These are phyloP conservation scores for Caenorhabditis plicata DNA, from an alignment of 2,888 invertebrate species.

Conservation along the genomic window DNA sequence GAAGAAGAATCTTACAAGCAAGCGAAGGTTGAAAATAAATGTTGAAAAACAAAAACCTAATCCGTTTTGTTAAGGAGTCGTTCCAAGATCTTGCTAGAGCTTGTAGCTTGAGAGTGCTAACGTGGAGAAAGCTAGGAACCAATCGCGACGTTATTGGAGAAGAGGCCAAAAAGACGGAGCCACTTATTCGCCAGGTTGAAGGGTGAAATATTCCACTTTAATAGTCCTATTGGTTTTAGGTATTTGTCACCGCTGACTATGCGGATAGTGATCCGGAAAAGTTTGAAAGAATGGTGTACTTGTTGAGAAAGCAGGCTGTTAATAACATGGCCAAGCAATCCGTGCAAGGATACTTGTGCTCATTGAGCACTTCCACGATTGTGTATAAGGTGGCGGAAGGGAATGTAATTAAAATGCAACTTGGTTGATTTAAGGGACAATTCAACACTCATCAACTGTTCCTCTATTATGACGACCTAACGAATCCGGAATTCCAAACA, in stretches of 20 bases:
- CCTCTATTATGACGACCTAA: slow-evolving; percentile 75
- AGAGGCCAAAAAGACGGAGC: slow-evolving; percentile 91
- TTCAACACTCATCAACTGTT: slow-evolving; percentile 91
- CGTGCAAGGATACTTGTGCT: slow-evolving; percentile 91
- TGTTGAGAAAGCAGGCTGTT: slow-evolving; percentile 87
- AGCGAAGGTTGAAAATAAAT: no score
- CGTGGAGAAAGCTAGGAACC: slow-evolving; percentile 91
- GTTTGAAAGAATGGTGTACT: slow-evolving; percentile 76
- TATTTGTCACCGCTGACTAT: slow-evolving; percentile 72
- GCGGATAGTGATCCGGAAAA: slow-evolving; percentile 71
- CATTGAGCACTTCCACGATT: slow-evolving; percentile 82
- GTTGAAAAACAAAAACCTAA: no score
- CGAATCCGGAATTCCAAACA: slow-evolving; percentile 77
- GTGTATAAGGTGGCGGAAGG: slow-evolving; percentile 78
- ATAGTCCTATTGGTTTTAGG: slow-evolving; percentile 55
- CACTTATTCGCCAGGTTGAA: slow-evolving; percentile 87
- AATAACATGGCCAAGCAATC: slow-evolving; percentile 84
- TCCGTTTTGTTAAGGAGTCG: no score
- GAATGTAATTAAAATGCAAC: background rate
- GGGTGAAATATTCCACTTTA: background rate
- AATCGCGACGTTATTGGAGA: slow-evolving; percentile 83
- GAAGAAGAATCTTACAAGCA: slow-evolving; percentile 70
- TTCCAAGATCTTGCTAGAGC: slow-evolving; percentile 81
- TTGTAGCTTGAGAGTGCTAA: slow-evolving; percentile 79
- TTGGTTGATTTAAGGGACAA: slow-evolving; percentile 73